These are phyloP conservation scores for Netelia virgata DNA, from an alignment of 2,888 invertebrate species.

Conservation along the genomic window DNA sequence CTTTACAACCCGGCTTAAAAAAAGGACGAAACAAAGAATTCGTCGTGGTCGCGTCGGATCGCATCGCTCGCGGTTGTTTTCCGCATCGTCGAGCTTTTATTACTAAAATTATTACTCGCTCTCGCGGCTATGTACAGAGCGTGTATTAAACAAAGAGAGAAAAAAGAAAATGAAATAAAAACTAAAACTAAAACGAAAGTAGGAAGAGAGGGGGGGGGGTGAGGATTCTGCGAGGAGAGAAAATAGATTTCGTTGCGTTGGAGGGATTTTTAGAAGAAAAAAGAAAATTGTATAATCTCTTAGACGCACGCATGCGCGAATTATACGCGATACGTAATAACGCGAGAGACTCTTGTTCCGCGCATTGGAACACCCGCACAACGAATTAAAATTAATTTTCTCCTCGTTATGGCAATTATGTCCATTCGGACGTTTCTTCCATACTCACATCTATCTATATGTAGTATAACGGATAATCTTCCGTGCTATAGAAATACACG, in stretches of 20 bases:
- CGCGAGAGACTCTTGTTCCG: conserved; percentile 4
- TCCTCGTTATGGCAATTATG: conserved; percentile 58
- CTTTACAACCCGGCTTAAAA: conserved; percentile 20
- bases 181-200: neutral
- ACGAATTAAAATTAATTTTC: conserved; percentile 55
- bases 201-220: neutral
- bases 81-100: conserved; percentile 53
- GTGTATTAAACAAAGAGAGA: conserved; percentile 28
- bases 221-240: conserved; percentile 8
- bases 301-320: too few relatives aligned
- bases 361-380: neutral
- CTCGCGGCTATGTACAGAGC: conserved; percentile 12
- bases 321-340: too few relatives aligned
- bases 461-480: neutral
- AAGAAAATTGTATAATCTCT: conserved; percentile 1
- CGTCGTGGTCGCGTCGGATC: conserved; percentile 34
- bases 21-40: conserved; percentile 14
- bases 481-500: neutral
- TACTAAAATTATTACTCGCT: conserved; percentile 62
- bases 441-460: neutral
- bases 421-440: conserved; percentile 3
- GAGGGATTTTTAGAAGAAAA: neutral
- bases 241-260: conserved; percentile 1
- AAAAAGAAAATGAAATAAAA: neutral
- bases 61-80: conserved; percentile 49